Base-by-base conservation (phyloP, 2,797 vertebrate species). In the Cossypha niveicapilla region DNA sequence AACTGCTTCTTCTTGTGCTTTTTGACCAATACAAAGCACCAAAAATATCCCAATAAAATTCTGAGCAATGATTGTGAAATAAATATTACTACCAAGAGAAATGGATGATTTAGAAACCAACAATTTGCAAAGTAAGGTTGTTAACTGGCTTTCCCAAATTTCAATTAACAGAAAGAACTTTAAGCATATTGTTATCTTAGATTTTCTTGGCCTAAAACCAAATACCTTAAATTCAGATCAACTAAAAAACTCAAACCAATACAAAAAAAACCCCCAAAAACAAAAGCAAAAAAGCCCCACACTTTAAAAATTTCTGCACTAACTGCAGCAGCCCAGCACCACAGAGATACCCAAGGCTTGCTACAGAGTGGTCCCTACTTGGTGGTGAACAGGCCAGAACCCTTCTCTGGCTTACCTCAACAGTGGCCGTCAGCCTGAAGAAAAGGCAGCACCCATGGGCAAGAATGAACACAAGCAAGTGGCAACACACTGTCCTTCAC, bases 401-500 rank as follows among this genome's bases (percentile, higher is more conserved):
- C 41, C 56, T 51, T 65, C 74, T 85, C 93, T 92, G 81, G 87
- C 84, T 92, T 82, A 92, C 91, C 89, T 85, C 13, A 1, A 72
- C 58, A 71, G 78, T 30, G 71, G 81, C 63, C 1, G 0, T 62
- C 77, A 92, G 85, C 81, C 87, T 79, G 91, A 66, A 78, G 92
- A 71, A 81, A 89, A 91, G 77, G 90, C 81, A 92, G 87, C 78
- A 70, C 81, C 30, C 77, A 27, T 0, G 50, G 57, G 56, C 90
- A 94, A 89, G 78, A 93, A 82, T 34, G 67, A 89, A 81, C 71
- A 65, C 63, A 74, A 84, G 11, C 57, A 71, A 92, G 92, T 7
- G 84, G 76, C n/a, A 80, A 83, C 53, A 86, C 79, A 63, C 80
- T 72, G 80, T 92, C 77, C 91, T 88, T 90, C 76, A 93, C 57